These are phyloP conservation scores for Trichosurus vulpecula DNA, from an alignment of 2,797 vertebrate genomes.

Conservation along the genomic window DNA sequence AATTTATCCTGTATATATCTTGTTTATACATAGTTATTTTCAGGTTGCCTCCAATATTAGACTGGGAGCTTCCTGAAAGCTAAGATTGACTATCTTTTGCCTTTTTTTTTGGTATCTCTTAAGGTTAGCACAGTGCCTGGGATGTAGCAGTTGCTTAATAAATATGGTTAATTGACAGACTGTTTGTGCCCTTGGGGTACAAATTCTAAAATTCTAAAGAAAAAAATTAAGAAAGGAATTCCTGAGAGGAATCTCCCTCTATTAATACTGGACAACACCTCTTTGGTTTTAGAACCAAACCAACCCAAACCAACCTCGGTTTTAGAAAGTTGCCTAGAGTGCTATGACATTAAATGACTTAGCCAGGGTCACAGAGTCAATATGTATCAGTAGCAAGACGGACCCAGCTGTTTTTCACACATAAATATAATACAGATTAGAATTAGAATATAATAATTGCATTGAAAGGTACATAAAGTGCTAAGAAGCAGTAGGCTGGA, in stretches of 20 bases:
- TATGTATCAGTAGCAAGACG: background rate
- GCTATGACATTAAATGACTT: background rate
- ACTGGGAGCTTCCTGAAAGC: background rate
- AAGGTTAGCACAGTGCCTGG: background rate
- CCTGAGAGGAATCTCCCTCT: background rate
- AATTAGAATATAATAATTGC: background rate
- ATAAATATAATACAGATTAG: background rate
- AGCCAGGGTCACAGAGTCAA: background rate
- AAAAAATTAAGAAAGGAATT: background rate
- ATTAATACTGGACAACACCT: background rate
- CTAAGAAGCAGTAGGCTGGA: background rate
- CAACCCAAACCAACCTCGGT: too few species aligned
- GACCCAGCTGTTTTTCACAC: background rate
- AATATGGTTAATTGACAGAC: background rate
- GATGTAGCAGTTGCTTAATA: background rate
- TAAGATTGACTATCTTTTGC: background rate
- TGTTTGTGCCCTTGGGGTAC: background rate
- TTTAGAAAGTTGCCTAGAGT: background rate
- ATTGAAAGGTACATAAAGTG: background rate
- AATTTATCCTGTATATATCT: background rate
- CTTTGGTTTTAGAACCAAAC: too few species aligned
- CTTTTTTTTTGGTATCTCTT: background rate
- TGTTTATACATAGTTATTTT: background rate
- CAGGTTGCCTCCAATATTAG: background rate
- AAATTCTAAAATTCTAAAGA: background rate